These are phyloP conservation scores for Eubucco bourcierii DNA, from an alignment of 2,113 vertebrate genomes.

Conservation along the genomic window DNA sequence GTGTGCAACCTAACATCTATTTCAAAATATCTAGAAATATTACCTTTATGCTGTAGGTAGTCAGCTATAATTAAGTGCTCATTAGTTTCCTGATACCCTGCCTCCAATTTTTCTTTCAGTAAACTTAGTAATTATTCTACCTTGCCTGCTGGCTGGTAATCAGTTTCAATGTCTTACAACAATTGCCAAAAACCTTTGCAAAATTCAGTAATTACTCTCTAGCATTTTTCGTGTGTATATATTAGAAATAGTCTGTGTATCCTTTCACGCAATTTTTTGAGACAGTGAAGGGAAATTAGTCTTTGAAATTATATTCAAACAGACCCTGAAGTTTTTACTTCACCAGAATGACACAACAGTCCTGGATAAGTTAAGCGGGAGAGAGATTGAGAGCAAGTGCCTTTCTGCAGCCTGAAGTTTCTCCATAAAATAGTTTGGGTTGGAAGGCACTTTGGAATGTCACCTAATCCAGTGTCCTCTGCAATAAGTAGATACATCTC, in stretches of 20 bases:
- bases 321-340: background rate
- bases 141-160: background rate
- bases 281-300: background rate
- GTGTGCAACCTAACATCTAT: background rate
- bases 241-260: background rate
- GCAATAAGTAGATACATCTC: background rate
- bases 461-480: background rate
- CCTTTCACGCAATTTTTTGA: background rate
- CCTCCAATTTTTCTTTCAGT: background rate
- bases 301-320: background rate
- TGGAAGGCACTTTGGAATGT: background rate
- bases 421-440: background rate
- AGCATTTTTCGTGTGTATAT: background rate
- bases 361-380: background rate
- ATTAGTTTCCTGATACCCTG: background rate
- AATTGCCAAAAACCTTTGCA: background rate
- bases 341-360: background rate
- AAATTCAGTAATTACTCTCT: background rate
- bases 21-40: background rate
- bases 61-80: background rate
- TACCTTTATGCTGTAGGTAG: background rate
- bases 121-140: background rate
- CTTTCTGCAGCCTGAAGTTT: background rate
- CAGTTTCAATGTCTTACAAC: background rate
- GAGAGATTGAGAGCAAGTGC: background rate